These are phyloP conservation scores for Idris sp. DNA, from an alignment of 1,140 invertebrate species.

Conservation along the genomic window DNA sequence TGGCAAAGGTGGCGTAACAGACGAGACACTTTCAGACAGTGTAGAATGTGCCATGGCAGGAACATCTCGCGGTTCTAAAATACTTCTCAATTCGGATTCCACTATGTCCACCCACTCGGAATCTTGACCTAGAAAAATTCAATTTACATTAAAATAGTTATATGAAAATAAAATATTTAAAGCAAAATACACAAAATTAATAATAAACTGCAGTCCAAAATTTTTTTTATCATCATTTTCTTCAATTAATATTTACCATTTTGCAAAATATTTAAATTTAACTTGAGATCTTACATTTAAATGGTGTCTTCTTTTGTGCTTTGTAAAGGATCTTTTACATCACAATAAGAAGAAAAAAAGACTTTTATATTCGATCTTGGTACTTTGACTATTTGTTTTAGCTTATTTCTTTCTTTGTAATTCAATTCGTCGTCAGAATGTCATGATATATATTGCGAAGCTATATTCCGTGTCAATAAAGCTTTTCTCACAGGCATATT, in stretches of 20 bases:
- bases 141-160: too few relatives aligned
- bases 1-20: constrained; percentile 86
- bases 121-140: constrained; percentile 79
- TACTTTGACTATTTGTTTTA: constrained; percentile 6
- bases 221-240: too few relatives aligned
- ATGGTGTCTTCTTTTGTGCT: too few relatives aligned
- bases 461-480: constrained; percentile 14
- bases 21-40: constrained; percentile 83
- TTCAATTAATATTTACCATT: too few relatives aligned
- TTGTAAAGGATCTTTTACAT: too few relatives aligned
- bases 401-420: neutral
- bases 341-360: too few relatives aligned
- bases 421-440: constrained; percentile 4
- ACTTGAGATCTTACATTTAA: too few relatives aligned
- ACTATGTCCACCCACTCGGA: constrained; percentile 91
- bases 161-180: too few relatives aligned
- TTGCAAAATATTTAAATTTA: too few relatives aligned
- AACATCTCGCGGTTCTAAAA: constrained; percentile 83
- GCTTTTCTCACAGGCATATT: neutral
- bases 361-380: neutral
- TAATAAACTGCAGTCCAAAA: too few relatives aligned
- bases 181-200: too few relatives aligned
- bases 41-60: constrained; percentile 79
- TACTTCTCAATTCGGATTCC: constrained; percentile 87
- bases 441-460: neutral